Base-by-base conservation (phyloP, 2,113 vertebrate species). In the Platysteira castanea region DNA sequence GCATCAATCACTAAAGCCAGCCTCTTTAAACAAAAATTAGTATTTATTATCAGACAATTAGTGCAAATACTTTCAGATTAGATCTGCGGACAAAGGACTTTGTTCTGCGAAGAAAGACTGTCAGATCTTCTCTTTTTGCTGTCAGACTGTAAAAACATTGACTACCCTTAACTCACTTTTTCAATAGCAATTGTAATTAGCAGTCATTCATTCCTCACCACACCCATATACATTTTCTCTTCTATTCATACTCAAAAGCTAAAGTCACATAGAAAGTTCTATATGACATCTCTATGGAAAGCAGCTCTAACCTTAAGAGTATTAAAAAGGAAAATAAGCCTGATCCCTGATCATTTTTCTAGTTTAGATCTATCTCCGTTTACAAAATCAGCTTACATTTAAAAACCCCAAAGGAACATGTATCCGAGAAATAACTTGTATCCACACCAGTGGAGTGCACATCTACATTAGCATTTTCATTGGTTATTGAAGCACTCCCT, bases 331-430 rank as follows among this genome's bases (percentile, higher is more conserved):
- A 59, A 64, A 77, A 8, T 7, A 84, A 64, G 5, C 8, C 13
- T 15, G 8, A 54, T 41, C 1, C 8, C 13, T 15, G 8, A 54
- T 41, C 1, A 17, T 19, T 52, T 56, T 57, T 33, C 20, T 20
- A 46, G 15, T 28, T 79, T 27, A 47, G 3, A 20, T 19, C 11
- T 54, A 8, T 20, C 61, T 56, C 44, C 4, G 4, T 46, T 84
- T 49, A 35, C 12, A 28, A 47, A 61, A 89, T 50, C 33, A 53
- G 26, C 74, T 81, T 35, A 30, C 5, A 9, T 75, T 49, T 31
- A 37, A 79, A 87, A 85, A 33, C 3, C 7, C 11, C 2, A 30
- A 78, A 44, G 10, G 18, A 41, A 56, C 0, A 0, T 26, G 1
- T 7, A 20, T 6, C 67, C 12, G 17, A 60, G 39, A 23, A 87